Evolutionary conservation across 2,888 invertebrate species (phyloP).

Genomic region (Syrista parreyssii): DNA sequence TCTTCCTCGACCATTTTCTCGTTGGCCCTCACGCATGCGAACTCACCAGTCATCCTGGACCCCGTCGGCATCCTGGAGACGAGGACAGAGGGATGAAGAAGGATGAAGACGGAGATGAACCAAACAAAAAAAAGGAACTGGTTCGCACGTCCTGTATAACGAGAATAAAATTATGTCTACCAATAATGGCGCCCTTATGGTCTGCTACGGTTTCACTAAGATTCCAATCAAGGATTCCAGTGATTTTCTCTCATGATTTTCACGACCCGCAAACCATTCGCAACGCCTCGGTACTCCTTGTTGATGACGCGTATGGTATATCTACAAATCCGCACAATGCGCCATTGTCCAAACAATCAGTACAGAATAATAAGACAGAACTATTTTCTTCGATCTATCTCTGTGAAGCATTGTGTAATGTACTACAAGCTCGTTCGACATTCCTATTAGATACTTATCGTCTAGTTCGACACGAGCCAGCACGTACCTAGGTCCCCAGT

Average conservation of each 20-base stretch:
- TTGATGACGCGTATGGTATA: neutral
- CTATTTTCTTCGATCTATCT: neutral
- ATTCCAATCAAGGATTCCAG: neutral
- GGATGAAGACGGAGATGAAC: neutral
- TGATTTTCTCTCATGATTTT: neutral
- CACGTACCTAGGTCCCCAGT: neutral
- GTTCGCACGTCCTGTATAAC: neutral
- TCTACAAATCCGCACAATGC: constrained; percentile 1
- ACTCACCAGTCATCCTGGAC: constrained; percentile 50
- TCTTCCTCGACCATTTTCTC: constrained; percentile 22
- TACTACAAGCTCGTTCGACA: constrained; percentile 20
- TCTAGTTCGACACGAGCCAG: constrained; percentile 6
- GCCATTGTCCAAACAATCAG: constrained; percentile 9
- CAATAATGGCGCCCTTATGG: neutral
- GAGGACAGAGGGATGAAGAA: neutral
- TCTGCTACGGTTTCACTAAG: neutral
- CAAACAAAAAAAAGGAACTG: neutral
- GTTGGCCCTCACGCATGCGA: constrained; percentile 30
- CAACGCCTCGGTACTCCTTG: neutral
- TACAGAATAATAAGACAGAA: neutral
- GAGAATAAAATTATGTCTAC: neutral
- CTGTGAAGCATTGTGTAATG: constrained; percentile 19
- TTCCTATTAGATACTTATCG: constrained; percentile 46
- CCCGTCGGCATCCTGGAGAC: constrained; percentile 40
- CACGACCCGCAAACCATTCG: neutral